Percentiles rank a stretch among this genome's conserved stretches.
These are phyloP conservation scores for Luperina nickerlii DNA, from an alignment of 2,888 invertebrate species.

Conservation along the genomic window DNA sequence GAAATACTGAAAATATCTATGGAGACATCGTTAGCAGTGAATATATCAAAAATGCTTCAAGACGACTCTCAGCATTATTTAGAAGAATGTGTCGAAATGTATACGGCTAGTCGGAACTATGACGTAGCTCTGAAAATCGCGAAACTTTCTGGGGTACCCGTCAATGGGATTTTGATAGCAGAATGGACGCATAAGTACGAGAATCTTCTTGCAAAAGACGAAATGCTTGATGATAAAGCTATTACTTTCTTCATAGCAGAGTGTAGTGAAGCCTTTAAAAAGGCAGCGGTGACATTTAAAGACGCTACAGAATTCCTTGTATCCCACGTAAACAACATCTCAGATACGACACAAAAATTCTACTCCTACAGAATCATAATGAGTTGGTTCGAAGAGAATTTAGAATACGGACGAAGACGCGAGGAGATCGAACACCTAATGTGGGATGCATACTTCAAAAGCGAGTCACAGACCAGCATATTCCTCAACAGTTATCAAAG, in stretches of 20 bases:
- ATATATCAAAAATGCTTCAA: slow-evolving; percentile 86
- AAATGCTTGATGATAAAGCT: slow-evolving; percentile 80
- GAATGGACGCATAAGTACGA: slow-evolving; percentile 90
- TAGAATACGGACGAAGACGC: slow-evolving; percentile 81
- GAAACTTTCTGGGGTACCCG: slow-evolving; percentile 84
- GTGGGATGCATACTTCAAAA: slow-evolving; percentile 86
- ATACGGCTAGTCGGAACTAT: slow-evolving; percentile 88
- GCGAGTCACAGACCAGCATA: slow-evolving; percentile 74
- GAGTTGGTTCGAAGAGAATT: slow-evolving; percentile 86
- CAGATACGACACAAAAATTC: slow-evolving; percentile 86
- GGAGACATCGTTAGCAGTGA: slow-evolving; percentile 88
- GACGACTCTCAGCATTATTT: slow-evolving; percentile 86
- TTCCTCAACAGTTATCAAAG: slow-evolving; percentile 81
- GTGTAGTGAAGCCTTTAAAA: slow-evolving; percentile 91
- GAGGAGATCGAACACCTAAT: slow-evolving; percentile 87
- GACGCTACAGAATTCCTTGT: slow-evolving; percentile 92
- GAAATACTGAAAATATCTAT: slow-evolving; percentile 91
- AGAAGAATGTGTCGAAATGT: slow-evolving; percentile 88
- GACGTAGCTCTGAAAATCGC: slow-evolving; percentile 91
- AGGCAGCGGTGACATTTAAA: slow-evolving; percentile 91
- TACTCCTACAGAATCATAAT: slow-evolving; percentile 86
- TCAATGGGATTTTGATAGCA: slow-evolving; percentile 88
- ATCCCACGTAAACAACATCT: slow-evolving; percentile 88
- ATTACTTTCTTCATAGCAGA: slow-evolving; percentile 89
- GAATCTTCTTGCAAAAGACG: slow-evolving; percentile 77